These are phyloP conservation scores for Axea sp. DNA, from an alignment of 2,888 invertebrate species.

Conservation along the genomic window DNA sequence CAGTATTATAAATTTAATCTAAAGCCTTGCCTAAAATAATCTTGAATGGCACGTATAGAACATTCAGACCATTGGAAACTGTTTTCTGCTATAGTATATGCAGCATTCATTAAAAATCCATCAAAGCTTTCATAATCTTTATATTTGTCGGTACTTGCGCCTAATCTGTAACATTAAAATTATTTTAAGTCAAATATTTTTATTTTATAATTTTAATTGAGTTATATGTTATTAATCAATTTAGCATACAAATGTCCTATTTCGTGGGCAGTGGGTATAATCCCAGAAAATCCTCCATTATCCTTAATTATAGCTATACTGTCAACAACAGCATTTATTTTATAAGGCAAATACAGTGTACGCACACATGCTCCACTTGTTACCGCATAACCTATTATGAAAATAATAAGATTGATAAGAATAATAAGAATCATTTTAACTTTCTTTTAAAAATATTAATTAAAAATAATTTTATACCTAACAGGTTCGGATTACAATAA, in stretches of 20 bases:
- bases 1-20: too few species aligned
- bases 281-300: slow-evolving; percentile 72
- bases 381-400: slow-evolving; percentile 68
- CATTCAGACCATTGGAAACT: slow-evolving; percentile 72
- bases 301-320: slow-evolving; percentile 74
- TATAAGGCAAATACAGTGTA: slow-evolving; percentile 56
- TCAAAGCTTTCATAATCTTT: slow-evolving; percentile 12
- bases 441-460: too few species aligned
- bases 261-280: slow-evolving; percentile 73
- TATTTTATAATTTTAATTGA: too few species aligned
- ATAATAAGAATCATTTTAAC: not conserved
- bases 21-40: slow-evolving; percentile 67
- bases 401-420: not conserved
- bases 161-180: slow-evolving; percentile 65
- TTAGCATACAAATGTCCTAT: slow-evolving; percentile 72
- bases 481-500: slow-evolving; percentile 12
- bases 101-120: slow-evolving; percentile 70
- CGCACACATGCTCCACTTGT: slow-evolving; percentile 70
- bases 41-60: slow-evolving; percentile 64
- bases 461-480: slow-evolving; percentile 27
- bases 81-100: slow-evolving; percentile 63
- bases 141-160: slow-evolving; percentile 70
- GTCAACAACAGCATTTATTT: slow-evolving; percentile 63
- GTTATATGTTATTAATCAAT: too few species aligned
- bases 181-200: not conserved